These are phyloP conservation scores for Dermatemys mawii DNA, from an alignment of 2,113 vertebrate genomes.

Conservation along the genomic window DNA sequence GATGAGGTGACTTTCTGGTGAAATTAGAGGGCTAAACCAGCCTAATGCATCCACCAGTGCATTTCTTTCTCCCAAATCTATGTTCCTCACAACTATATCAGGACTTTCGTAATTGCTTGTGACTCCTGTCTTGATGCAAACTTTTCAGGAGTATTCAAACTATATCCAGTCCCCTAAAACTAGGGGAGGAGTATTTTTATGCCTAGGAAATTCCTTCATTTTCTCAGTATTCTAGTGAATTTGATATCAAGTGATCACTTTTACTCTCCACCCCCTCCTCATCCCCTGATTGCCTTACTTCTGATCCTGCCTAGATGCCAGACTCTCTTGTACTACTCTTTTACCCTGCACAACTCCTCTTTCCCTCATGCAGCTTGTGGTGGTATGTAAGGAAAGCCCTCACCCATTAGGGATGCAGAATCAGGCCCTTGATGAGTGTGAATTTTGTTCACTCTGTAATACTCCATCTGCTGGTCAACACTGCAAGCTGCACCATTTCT, in stretches of 20 bases:
- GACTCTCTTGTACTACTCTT: not conserved
- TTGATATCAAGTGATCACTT: not conserved
- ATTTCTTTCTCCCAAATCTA: not conserved
- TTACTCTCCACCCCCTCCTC: too few species aligned
- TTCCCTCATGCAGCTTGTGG: not conserved
- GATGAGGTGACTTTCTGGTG: not conserved
- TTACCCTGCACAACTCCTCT: too few species aligned
- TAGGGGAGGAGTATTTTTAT: not conserved
- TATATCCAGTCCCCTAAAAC: not conserved
- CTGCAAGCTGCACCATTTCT: not conserved
- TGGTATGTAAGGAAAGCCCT: not conserved
- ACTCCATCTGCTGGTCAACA: not conserved
- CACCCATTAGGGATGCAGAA: not conserved
- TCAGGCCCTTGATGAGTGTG: not conserved
- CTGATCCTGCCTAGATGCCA: not conserved
- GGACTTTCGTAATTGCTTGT: not conserved
- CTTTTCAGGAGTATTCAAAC: not conserved
- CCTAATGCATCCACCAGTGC: not conserved
- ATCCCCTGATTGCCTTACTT: not conserved
- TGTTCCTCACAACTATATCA: not conserved
- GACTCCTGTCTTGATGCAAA: not conserved
- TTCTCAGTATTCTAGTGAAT: not conserved
- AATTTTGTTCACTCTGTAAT: not conserved
- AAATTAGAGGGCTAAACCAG: not conserved
- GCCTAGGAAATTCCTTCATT: not conserved